Conservation (phyloP, 2,113 vertebrate genomes). For the Muntiacus reevesi region DNA sequence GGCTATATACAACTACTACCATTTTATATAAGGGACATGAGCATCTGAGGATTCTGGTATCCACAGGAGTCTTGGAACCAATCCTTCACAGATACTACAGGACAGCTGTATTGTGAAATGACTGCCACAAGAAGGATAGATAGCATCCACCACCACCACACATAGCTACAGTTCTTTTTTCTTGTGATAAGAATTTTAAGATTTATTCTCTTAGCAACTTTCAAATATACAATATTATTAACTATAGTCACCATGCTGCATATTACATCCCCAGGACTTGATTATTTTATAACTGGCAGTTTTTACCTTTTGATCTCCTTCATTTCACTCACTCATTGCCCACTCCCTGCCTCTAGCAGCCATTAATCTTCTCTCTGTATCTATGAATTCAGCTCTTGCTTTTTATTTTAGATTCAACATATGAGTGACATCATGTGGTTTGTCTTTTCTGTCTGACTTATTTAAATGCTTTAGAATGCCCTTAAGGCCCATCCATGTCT, state of each 20-base stretch:
- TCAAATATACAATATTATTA: not conserved
- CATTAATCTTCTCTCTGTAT: not conserved
- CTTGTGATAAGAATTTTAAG: not conserved
- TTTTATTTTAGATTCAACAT: not conserved
- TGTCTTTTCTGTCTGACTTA: not conserved
- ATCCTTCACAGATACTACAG: not conserved
- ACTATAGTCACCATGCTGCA: not conserved
- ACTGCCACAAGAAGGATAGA: not conserved
- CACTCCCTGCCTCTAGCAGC: not conserved
- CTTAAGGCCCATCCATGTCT: not conserved
- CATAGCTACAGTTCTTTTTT: not conserved
- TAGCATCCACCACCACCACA: not conserved
- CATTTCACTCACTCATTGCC: not conserved
- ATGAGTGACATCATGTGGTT: not conserved
- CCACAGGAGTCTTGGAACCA: not conserved
- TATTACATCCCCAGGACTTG: not conserved
- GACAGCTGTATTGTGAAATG: not conserved
- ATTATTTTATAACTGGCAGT: not conserved
- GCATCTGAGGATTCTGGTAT: not conserved
- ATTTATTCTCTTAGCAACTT: not conserved
- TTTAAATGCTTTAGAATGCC: not conserved
- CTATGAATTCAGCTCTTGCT: not conserved
- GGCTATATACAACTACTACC: not conserved
- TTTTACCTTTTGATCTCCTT: not conserved
- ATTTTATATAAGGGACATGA: not conserved